Conservation (phyloP, 2,113 vertebrate genomes). For the Ailurus styani region DNA sequence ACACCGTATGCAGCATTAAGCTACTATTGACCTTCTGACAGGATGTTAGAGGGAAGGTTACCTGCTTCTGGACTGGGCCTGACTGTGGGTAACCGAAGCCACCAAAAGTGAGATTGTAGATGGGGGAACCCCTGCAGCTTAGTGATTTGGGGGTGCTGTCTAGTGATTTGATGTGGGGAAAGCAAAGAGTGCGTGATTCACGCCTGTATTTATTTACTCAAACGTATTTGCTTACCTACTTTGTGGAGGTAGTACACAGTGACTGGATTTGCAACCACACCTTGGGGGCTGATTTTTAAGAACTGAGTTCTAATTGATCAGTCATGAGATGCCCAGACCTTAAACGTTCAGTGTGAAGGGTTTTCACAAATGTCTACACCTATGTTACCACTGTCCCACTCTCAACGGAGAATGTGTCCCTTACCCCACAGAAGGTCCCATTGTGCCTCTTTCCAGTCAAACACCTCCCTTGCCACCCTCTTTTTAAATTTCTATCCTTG, state of each 20-base stretch:
- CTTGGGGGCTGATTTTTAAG: not conserved
- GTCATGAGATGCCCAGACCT: not conserved
- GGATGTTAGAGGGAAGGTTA: not conserved
- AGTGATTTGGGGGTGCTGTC: not conserved
- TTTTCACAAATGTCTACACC: not conserved
- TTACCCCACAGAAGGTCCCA: too few relatives aligned
- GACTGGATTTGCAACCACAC: not conserved
- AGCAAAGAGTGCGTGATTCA: not conserved
- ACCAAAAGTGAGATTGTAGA: not conserved
- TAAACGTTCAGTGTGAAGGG: not conserved
- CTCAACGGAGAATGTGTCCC: not conserved
- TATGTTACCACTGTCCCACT: not conserved
- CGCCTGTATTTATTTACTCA: not conserved
- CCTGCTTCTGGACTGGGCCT: not conserved
- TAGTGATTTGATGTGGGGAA: not conserved
- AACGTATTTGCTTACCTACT: not conserved
- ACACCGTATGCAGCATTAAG: rapidly evolving
- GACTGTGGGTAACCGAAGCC: not conserved
- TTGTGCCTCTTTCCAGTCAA: not conserved
- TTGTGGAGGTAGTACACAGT: too few relatives aligned
- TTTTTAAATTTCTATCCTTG: not conserved
- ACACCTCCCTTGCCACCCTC: too few relatives aligned
- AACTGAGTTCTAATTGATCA: not conserved
- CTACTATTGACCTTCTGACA: not conserved
- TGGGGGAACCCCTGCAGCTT: not conserved